Conservation (phyloP, 2,888 invertebrate genomes). For the Desoria tigrina region DNA sequence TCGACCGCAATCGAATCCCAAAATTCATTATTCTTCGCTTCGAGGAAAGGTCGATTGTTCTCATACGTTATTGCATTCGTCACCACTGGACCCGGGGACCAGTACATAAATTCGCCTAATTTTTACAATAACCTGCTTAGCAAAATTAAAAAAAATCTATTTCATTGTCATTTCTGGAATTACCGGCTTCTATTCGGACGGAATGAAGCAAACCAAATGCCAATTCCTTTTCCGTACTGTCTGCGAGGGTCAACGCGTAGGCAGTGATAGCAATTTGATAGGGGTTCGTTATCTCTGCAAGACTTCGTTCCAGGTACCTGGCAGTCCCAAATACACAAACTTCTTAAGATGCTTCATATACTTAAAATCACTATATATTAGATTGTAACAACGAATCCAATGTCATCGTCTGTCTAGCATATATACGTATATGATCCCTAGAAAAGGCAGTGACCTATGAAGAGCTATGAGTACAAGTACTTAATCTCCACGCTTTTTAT, state of each 20-base stretch:
- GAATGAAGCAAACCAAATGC: constrained; percentile 56
- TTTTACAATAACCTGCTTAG: too few species aligned
- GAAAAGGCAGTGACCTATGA: too few species aligned
- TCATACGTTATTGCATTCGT: constrained; percentile 55
- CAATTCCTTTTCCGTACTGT: constrained; percentile 57
- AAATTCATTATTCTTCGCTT: constrained; percentile 58
- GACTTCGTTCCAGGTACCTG: constrained; percentile 56
- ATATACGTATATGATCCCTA: too few species aligned
- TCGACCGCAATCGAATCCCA: constrained; percentile 61
- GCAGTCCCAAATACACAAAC: too few species aligned
- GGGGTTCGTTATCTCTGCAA: constrained; percentile 56
- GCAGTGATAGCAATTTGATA: constrained; percentile 61
- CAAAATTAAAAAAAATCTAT: too few species aligned
- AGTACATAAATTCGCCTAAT: constrained; percentile 58
- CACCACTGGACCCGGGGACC: constrained; percentile 56
- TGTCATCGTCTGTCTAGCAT: too few species aligned
- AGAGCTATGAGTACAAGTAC: too few species aligned
- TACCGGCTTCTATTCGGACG: constrained; percentile 55
- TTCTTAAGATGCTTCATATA: neutral
- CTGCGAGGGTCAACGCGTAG: constrained; percentile 59
- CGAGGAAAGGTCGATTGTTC: constrained; percentile 58
- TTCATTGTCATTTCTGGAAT: constrained; percentile 6
- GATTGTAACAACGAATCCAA: too few species aligned
- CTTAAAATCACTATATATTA: neutral
- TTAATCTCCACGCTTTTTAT: too few species aligned